A percentile compares a stretch with the other conserved stretches of the same genome.
phyloP scores from a whole-genome alignment of 2,888 invertebrate genomes.

The Actias luna region DNA sequence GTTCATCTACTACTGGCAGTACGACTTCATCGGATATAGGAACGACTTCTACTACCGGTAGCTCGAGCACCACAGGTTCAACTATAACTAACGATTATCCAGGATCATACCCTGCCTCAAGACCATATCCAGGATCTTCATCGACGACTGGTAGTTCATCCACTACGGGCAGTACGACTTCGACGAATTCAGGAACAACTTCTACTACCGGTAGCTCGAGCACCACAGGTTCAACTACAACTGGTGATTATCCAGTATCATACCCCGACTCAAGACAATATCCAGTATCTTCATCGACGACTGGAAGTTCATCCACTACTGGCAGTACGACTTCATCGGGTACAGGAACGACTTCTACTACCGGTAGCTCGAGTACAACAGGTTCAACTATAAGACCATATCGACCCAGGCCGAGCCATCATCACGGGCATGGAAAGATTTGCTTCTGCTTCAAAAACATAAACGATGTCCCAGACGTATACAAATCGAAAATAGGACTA shows the following conservation, averaged over 20 bases:
- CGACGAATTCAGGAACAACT: too few species aligned
- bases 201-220: not conserved
- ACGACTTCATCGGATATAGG: too few species aligned
- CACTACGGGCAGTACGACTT: too few species aligned
- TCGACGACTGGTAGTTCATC: too few species aligned
- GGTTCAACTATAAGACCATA: not conserved
- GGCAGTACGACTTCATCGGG: not conserved
- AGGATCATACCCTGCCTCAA: too few species aligned
- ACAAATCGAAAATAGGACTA: not conserved
- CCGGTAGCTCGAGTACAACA: not conserved
- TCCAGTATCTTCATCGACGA: not conserved
- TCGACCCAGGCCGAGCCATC: not conserved
- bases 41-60: too few species aligned
- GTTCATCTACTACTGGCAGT: too few species aligned
- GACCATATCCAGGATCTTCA: too few species aligned
- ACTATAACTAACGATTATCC: too few species aligned
- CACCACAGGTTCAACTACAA: not conserved
- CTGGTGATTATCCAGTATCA: not conserved
- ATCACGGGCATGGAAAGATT: not conserved
- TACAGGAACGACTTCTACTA: not conserved
- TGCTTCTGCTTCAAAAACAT: slow-evolving; percentile 9
- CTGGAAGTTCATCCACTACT: not conserved
- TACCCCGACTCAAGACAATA: too few species aligned
- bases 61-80: too few species aligned
- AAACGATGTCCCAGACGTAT: slow-evolving; percentile 6